Evolutionary conservation across 2,888 invertebrate species (phyloP).

Genomic region (Phyllotreta cruciferae): DNA sequence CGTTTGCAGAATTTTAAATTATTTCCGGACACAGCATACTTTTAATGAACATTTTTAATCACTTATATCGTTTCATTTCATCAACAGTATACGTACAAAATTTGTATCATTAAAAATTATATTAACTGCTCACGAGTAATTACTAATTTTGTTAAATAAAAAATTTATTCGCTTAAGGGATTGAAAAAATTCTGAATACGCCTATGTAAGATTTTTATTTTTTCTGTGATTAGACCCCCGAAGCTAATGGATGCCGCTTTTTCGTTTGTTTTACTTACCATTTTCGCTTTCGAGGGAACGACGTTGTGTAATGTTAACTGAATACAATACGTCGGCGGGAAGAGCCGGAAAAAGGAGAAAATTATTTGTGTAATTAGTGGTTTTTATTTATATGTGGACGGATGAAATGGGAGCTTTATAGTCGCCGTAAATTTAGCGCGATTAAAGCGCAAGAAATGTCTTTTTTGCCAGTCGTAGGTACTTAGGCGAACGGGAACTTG

Average conservation of each 20-base stretch:
- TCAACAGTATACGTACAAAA: too few species aligned
- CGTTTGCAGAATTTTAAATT: constrained; percentile 7
- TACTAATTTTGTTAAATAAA: background rate
- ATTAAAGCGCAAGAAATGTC: too few species aligned
- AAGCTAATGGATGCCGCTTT: constrained; percentile 27
- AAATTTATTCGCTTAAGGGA: background rate
- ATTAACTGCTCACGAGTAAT: too few species aligned
- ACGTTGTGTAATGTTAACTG: constrained; percentile 15
- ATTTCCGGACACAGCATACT: background rate
- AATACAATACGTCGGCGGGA: background rate
- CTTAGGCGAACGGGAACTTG: too few species aligned
- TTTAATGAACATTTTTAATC: too few species aligned
- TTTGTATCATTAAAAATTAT: too few species aligned
- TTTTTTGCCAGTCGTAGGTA: too few species aligned
- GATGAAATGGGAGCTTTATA: constrained; percentile 3
- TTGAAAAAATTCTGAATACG: constrained; percentile 3
- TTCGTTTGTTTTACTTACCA: constrained; percentile 23
- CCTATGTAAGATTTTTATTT: constrained; percentile 14
- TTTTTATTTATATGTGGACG: constrained; percentile 11
- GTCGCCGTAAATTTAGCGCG: background rate
- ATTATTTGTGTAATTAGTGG: constrained; percentile 17
- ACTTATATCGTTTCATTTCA: too few species aligned
- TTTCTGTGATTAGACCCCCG: constrained; percentile 20
- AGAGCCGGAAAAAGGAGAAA: constrained; percentile 6
- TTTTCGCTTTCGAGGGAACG: constrained; percentile 15